Evolutionary conservation across 2,888 invertebrate genomes (phyloP), one percentile per base, ranked within the genome.

Genomic region (Lathronympha strigana): DNA sequence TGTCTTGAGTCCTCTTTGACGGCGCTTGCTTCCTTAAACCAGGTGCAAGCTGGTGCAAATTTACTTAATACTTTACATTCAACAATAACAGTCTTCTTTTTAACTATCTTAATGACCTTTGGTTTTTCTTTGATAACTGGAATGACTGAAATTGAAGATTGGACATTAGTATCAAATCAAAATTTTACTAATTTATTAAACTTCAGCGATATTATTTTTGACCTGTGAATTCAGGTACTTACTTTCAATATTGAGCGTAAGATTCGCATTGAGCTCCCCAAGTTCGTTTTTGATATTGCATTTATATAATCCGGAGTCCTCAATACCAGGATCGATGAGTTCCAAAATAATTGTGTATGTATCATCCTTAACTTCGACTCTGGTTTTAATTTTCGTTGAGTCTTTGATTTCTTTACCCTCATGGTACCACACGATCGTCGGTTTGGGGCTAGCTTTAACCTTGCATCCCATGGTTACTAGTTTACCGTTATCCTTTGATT

Each of bases 181-280:
- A 11, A 11, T 28, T 45, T 8, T 4, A 1, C 15, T 23, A 11
- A 11, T 55, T n/a, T 6, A 9, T 13, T 17, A 21, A 17, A n/a
- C n/a, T n/a, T n/a, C n/a, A n/a, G n/a, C n/a, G n/a, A n/a, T n/a
- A n/a, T n/a, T n/a, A n/a, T n/a, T n/a, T 23, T 31, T 33, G 8
- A 5, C 6, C 50, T 47, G 23, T 13, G 11, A 40, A 17, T 21
- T 55, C 51, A 58, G 40, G 4, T 50, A 93, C 95, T 94, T 93
- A 98, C 98, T 98, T 95, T 98, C 98, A 92, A 99, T 98, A 91
- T 99, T 99, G 77, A 99, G 94, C 74, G 98, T 98, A 72, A 99
- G 94, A 92, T 99, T 99, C 68, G 98, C 98, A 86, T 98, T 98
- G 72, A 98, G 94, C 94, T 99, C 99, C 76, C 99, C 99, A 82